Evolutionary conservation across 2,888 invertebrate species (phyloP), one percentile per base, ranked within the genome.

Genomic region (Hydroisotoma schaefferi): DNA sequence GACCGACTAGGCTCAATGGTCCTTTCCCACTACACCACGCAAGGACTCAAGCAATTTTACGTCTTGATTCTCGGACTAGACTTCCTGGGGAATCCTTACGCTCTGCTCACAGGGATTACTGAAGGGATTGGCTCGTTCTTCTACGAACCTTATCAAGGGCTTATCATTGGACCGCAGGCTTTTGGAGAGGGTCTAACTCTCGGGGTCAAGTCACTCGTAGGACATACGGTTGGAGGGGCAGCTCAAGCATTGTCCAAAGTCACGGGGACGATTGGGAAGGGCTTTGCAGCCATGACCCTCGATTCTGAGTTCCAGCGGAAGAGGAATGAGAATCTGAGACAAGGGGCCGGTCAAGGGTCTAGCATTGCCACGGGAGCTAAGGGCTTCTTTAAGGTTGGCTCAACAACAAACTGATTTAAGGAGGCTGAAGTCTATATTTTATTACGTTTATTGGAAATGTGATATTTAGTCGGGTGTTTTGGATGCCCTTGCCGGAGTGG

Each of bases 81-180:
- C 78, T 97, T 99, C 0, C 85, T 99, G 70, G 99, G 99, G n/a
- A 98, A 99, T 81, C 99, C 99, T 0, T 98, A 94, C 76, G 98
- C 98, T 0, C 80, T 99, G n/a, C 90, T 98, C 10, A 81, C 95
- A n/a, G 98, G 98, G 0, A 81, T 99, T 26, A 90, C 90, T 73
- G 89, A 94, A 77, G 98, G 98, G 18, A 92, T 98, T 0, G 94
- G 94, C 76, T 97, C 97, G 80, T 81, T 99, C 59, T 99, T 99
- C 80, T 99, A 99, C 76, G 98, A 99, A 77, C 99, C 99, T 0
- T 92, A 72, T 4, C 78, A 92, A 87, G 94, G 94, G 28, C 94
- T 94, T 2, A 93, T 98, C 77, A 94, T 97, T 81, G 98, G 98
- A 0, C 98, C 98, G 10, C 94, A 94, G 60, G 98, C 99, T 80